Percentiles rank a stretch among this genome's conserved stretches.
Evolutionary conservation across 2,888 invertebrate species (phyloP).

Genomic region (Mallateleia sp.): DNA sequence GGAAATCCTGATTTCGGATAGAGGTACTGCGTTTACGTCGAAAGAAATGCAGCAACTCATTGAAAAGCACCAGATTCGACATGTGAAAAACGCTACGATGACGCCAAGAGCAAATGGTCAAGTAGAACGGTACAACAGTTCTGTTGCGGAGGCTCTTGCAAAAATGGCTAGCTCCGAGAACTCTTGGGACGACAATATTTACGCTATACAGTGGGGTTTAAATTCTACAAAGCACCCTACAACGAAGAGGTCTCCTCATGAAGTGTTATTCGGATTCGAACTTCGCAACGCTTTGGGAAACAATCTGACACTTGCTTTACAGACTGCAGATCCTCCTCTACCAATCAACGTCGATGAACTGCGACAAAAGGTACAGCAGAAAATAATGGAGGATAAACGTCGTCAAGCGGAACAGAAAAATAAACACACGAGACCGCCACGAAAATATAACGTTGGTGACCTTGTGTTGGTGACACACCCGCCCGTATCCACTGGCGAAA

Average conservation of each 20-base stretch:
- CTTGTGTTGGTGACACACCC: constrained; percentile 22
- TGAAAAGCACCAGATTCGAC: neutral
- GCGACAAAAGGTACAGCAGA: neutral
- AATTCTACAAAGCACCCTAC: constrained; percentile 5
- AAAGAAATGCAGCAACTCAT: neutral
- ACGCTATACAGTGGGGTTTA: constrained; percentile 8
- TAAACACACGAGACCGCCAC: constrained; percentile 2
- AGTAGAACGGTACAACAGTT: neutral
- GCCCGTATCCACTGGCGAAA: constrained; percentile 23
- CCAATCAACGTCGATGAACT: no score
- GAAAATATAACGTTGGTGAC: constrained; percentile 9
- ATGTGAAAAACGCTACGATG: neutral
- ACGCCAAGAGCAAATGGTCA: constrained; percentile 6
- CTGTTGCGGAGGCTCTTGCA: neutral
- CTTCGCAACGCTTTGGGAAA: neutral
- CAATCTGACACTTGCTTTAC: neutral
- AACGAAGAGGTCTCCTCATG: neutral
- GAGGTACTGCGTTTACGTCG: constrained; percentile 1
- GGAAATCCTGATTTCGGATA: neutral
- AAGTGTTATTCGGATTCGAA: constrained; percentile 17
- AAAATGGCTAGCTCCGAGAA: neutral
- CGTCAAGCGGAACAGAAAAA: constrained; percentile 14
- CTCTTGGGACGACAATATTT: neutral
- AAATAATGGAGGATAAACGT: neutral
- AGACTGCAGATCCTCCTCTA: neutral